These are phyloP conservation scores for Erinaceus europaeus DNA, from an alignment of 2,113 vertebrate genomes.

Conservation along the genomic window DNA sequence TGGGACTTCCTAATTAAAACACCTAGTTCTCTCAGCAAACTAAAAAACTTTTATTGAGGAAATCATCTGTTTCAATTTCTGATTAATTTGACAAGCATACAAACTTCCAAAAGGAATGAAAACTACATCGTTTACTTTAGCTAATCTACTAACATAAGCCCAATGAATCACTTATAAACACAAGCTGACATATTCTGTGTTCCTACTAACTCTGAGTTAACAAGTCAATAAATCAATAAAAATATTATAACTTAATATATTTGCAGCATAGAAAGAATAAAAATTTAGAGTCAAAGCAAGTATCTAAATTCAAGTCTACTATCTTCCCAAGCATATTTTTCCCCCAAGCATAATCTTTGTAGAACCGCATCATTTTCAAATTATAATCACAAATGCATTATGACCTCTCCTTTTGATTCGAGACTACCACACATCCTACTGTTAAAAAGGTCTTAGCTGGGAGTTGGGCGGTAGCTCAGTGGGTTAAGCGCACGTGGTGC, in stretches of 20 bases:
- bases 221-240: background rate
- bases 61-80: slow-evolving; percentile 15
- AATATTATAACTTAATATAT: background rate
- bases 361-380: no score
- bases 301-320: background rate
- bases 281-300: background rate
- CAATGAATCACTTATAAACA: background rate
- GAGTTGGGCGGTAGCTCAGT: no score
- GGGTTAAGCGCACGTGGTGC: no score
- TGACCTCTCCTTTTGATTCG: no score
- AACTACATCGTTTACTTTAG: slow-evolving; percentile 3
- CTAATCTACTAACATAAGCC: background rate
- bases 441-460: no score
- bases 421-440: no score
- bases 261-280: slow-evolving; percentile 12
- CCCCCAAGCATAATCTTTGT: background rate
- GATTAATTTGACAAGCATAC: background rate
- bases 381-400: no score
- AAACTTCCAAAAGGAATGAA: slow-evolving; percentile 22
- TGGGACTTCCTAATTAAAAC: background rate
- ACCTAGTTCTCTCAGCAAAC: background rate
- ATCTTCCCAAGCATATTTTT: background rate
- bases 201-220: background rate
- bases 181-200: background rate
- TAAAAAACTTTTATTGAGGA: background rate